Evolutionary conservation across 2,888 invertebrate species (phyloP).

Genomic region (Abrostola triplasia): DNA sequence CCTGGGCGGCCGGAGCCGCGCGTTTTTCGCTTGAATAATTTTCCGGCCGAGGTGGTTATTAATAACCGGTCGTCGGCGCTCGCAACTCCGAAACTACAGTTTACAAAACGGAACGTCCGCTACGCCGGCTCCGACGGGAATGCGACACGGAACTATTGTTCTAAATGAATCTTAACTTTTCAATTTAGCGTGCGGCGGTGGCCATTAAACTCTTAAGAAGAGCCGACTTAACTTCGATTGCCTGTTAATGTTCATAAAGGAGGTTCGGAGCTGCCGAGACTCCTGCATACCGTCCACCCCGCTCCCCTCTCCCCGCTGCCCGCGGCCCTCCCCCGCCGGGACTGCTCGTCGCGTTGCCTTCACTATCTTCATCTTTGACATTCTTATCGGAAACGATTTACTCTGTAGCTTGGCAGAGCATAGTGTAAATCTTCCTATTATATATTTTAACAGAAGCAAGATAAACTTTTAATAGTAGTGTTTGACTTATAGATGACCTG

Average conservation of each 20-base stretch:
- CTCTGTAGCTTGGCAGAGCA: not conserved
- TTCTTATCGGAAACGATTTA: not conserved
- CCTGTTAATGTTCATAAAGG: slow-evolving; percentile 59
- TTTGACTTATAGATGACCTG: too few species aligned
- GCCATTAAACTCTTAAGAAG: slow-evolving; percentile 53
- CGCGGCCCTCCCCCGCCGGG: not conserved
- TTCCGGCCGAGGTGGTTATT: slow-evolving; percentile 5
- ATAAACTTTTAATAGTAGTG: too few species aligned
- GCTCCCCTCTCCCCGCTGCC: not conserved
- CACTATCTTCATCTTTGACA: not conserved
- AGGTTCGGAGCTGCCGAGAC: slow-evolving; percentile 49
- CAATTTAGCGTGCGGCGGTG: slow-evolving; percentile 52
- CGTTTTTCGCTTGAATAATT: slow-evolving; percentile 13
- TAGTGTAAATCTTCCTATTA: not conserved
- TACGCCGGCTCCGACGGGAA: slow-evolving; percentile 7
- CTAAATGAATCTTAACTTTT: slow-evolving; percentile 63
- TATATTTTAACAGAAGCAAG: too few species aligned
- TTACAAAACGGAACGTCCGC: slow-evolving; percentile 40
- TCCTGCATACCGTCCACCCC: not conserved
- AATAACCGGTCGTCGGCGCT: slow-evolving; percentile 22
- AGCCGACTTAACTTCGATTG: slow-evolving; percentile 60
- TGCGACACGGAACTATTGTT: slow-evolving; percentile 48
- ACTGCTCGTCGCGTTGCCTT: not conserved
- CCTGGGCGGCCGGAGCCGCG: not conserved
- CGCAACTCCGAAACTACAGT: slow-evolving; percentile 34